Evolutionary conservation across 2,888 invertebrate species (phyloP).

Genomic region (Drosophila peninsularis): DNA sequence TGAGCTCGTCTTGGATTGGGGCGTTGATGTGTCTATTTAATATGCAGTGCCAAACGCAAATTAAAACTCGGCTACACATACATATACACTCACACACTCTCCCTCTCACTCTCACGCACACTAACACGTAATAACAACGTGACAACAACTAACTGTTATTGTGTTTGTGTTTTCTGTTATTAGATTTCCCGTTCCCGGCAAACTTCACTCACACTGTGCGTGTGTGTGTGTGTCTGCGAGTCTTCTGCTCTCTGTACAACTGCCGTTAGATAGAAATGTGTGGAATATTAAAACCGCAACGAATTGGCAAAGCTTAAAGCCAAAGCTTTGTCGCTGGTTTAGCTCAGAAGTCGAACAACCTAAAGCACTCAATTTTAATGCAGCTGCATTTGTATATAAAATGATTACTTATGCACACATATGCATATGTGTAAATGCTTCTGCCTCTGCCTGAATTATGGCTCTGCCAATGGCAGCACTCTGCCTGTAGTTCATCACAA

Average conservation of each 20-base stretch:
- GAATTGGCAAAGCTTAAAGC: constrained; percentile 7
- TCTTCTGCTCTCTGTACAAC: background rate
- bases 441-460: no score
- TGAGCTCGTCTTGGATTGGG: constrained; percentile 7
- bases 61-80: constrained; percentile 59
- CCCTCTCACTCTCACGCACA: background rate
- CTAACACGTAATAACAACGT: constrained; percentile 28
- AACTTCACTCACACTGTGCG: constrained; percentile 47
- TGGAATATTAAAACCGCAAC: constrained; percentile 48
- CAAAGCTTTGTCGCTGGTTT: background rate
- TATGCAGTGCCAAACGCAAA: constrained; percentile 72
- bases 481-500: no score
- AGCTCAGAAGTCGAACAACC: background rate
- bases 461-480: no score
- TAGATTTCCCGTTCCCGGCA: constrained; percentile 66
- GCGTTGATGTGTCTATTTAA: constrained; percentile 55
- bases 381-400: background rate
- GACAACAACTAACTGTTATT: constrained; percentile 56
- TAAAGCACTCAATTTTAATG: background rate
- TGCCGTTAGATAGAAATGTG: constrained; percentile 6
- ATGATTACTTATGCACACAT: no score
- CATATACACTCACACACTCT: constrained; percentile 13
- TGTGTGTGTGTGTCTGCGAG: constrained; percentile 7
- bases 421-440: no score
- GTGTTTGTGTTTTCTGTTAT: constrained; percentile 59